A percentile compares a stretch with the other conserved stretches of the same genome.
phyloP scores from a whole-genome alignment of 2,797 vertebrate species.

The Sphenopsis melanotis region DNA sequence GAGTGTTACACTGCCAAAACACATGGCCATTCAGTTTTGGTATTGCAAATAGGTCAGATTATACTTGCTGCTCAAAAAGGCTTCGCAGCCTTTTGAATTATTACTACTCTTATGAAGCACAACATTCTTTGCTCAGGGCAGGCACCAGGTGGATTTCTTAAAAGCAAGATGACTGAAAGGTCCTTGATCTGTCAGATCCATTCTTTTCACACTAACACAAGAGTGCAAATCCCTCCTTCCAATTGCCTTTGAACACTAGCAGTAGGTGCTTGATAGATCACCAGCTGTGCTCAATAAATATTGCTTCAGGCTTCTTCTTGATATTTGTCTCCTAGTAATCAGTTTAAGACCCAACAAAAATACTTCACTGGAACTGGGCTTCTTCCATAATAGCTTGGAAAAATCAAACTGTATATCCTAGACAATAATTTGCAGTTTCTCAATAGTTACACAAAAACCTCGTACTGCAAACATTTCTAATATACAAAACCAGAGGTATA shows the following conservation, averaged over 20 bases:
- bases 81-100: neutral
- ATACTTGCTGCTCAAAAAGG: neutral
- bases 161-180: neutral
- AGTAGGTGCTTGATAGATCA: neutral
- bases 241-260: neutral
- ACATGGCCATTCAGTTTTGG: neutral
- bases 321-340: constrained; percentile 14
- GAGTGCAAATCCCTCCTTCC: neutral
- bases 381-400: neutral
- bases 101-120: neutral
- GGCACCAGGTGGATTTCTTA: neutral
- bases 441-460: neutral
- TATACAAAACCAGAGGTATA: neutral
- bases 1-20: neutral
- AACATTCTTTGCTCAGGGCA: neutral
- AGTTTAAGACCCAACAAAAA: constrained; percentile 5
- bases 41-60: neutral
- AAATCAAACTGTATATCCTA: neutral
- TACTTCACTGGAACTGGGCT: neutral
- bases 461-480: neutral
- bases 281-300: constrained; percentile 27
- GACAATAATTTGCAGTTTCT: neutral
- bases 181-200: neutral
- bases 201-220: neutral
- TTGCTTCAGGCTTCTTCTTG: neutral